Base-by-base conservation (phyloP, 1,140 invertebrate species). In the Bombus balteatus region DNA sequence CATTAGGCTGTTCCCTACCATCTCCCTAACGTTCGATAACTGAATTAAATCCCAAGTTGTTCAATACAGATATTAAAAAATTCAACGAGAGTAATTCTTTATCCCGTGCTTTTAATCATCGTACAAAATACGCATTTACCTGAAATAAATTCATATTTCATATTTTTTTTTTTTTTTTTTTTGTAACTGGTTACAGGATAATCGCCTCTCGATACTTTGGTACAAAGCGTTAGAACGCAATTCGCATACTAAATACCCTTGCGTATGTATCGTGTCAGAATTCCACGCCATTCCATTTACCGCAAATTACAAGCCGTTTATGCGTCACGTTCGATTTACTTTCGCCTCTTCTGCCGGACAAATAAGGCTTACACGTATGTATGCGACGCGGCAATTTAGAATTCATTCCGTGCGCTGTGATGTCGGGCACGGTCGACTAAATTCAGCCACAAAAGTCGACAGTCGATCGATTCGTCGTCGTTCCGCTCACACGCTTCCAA, bases 341-440 rank as follows among this genome's bases (percentile, higher is more conserved):
- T 34, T 28, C 68, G 9, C 34, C 43, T 37, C 18, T 74, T 47
- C 3, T 39, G 37, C 15, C 25, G 25, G 32, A 28, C 72, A 66
- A 83, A 83, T 76, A 76, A 82, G 72, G 72, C 73, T 75, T 75
- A 65, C 71, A 13, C n/a, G 71, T 39, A 25, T 39, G 53, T 37
- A 66, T 43, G 32, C 72, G 72, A 39, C 72, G 41, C 28, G 43
- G 41, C 72, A 83, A 83, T 83, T 75, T 76, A 37, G 81, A 75
- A 83, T 76, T 83, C 81, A 83, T 83, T 76, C 72, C 41, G 59
- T 66, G 81, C 22, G 25, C 71, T 34, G 72, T 22, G 71, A 65
- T 82, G 71, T 53, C 57, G 57, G 43, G 22, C 71, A 82, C 81
- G 81, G 81, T 83, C 34, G 81, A 83, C 71, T 65, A 83, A 76